phyloP scores from a whole-genome alignment of 1,140 invertebrate genomes.

The Aphelenchoides fujianensis region DNA sequence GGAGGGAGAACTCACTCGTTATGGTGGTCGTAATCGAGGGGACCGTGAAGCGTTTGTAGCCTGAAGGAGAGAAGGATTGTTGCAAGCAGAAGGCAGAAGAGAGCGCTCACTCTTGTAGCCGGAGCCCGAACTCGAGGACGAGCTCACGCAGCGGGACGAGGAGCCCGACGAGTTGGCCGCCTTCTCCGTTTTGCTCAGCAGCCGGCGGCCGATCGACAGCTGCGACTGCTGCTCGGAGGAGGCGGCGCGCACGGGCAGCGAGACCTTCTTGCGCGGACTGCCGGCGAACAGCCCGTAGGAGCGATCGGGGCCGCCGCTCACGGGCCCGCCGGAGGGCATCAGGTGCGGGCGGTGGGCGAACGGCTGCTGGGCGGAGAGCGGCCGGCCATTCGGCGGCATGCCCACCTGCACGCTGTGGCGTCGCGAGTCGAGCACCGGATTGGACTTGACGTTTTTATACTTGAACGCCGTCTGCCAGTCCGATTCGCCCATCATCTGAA shows the following conservation, averaged over 20 bases:
- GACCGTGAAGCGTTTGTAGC: constrained; percentile 19
- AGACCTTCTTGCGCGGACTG: constrained; percentile 12
- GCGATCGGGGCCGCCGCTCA: not conserved
- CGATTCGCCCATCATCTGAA: constrained; percentile 32
- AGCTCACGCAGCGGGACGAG: not conserved
- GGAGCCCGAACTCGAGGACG: not conserved
- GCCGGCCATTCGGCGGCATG: not conserved
- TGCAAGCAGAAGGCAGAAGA: too few relatives aligned
- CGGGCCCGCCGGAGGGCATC: constrained; percentile 1
- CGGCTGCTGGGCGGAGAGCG: not conserved
- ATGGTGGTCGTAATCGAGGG: constrained; percentile 24
- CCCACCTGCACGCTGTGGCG: constrained; percentile 9
- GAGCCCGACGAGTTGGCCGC: not conserved
- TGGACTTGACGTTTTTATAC: not conserved
- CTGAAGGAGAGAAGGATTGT: too few relatives aligned
- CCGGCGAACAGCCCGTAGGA: not conserved
- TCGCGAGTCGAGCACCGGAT: constrained; percentile 12
- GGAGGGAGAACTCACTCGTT: constrained; percentile 27
- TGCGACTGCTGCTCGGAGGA: constrained; percentile 10
- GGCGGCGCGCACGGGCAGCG: constrained; percentile 11
- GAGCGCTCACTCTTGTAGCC: not conserved
- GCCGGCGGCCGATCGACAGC: not conserved
- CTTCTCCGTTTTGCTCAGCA: not conserved
- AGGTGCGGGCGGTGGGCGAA: constrained; percentile 3
- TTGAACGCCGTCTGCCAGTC: constrained; percentile 23